phyloP scores from a whole-genome alignment of 2,113 vertebrate genomes.

The Tragulus kanchil region DNA sequence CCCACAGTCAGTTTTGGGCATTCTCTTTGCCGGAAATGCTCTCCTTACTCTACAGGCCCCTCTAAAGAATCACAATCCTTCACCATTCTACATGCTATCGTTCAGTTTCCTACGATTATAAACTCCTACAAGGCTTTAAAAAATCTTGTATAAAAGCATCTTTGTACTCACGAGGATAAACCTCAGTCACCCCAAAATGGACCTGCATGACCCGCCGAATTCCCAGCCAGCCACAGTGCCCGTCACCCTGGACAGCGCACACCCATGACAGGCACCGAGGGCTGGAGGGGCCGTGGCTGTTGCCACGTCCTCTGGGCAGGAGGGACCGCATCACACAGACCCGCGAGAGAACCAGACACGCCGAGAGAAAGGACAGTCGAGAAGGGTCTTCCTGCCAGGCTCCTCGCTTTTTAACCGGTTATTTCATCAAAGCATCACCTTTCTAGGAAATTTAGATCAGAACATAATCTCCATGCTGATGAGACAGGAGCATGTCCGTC shows the following conservation, averaged over 20 bases:
- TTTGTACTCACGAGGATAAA: not conserved
- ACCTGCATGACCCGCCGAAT: not conserved
- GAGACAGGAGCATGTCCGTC: not conserved
- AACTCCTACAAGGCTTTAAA: not conserved
- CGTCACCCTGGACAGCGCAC: not conserved
- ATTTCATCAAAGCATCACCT: not conserved
- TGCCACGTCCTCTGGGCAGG: not conserved
- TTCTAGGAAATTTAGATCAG: not conserved
- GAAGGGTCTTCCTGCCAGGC: not conserved
- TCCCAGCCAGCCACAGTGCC: not conserved
- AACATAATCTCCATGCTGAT: not conserved
- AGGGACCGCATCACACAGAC: accelerated
- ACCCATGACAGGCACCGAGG: accelerated
- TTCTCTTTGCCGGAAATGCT: not conserved
- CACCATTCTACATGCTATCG: not conserved
- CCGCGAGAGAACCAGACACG: not conserved
- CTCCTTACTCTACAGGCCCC: not conserved
- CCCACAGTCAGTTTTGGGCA: not conserved
- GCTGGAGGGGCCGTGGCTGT: not conserved
- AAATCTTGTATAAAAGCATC: not conserved
- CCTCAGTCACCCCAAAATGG: not conserved
- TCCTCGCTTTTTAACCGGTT: not conserved
- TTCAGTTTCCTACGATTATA: not conserved
- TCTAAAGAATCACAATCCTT: not conserved
- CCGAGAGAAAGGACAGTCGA: not conserved